Percentiles rank a stretch among this genome's conserved stretches.
Conservation (phyloP, 1,140 invertebrate species). For the Halictus rubicundus region DNA sequence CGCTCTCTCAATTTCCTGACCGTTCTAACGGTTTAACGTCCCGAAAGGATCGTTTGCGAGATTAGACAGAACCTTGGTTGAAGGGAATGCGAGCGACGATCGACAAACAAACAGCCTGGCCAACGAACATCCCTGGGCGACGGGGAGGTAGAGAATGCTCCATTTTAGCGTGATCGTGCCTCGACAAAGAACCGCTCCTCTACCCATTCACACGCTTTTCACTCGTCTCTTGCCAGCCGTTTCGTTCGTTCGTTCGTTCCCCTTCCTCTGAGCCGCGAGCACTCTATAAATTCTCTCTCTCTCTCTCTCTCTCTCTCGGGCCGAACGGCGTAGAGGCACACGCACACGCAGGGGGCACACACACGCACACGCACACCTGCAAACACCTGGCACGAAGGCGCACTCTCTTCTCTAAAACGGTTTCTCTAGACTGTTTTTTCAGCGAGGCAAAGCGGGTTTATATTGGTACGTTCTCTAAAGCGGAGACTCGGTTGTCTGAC, state of each 20-base stretch:
- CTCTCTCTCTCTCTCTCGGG: not conserved
- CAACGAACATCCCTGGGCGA: not conserved
- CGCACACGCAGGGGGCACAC: conserved; percentile 8
- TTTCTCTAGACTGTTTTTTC: conserved; percentile 7
- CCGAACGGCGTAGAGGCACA: too few species aligned
- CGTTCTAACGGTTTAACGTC: not conserved
- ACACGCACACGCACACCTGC: not conserved
- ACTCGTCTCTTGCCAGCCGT: conserved; percentile 28
- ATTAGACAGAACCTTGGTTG: too few species aligned
- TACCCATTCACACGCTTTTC: conserved; percentile 36
- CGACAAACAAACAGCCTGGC: not conserved
- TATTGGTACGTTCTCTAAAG: conserved; percentile 15
- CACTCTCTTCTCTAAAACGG: too few species aligned
- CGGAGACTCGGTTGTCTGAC: conserved; percentile 10
- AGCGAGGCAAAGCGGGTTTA: conserved; percentile 3
- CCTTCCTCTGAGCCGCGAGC: not conserved
- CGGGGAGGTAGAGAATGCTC: not conserved
- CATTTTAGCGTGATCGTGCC: not conserved
- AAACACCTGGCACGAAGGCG: not conserved
- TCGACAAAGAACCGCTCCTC: conserved; percentile 9
- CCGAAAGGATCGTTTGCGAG: not conserved
- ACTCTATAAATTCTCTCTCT: conserved; percentile 19
- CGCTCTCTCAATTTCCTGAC: conserved; percentile 5
- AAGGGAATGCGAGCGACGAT: not conserved
- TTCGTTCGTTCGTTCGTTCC: not conserved